Evolutionary conservation across 2,797 vertebrate genomes (phyloP).

Genomic region (Coracias cyanogaster): DNA sequence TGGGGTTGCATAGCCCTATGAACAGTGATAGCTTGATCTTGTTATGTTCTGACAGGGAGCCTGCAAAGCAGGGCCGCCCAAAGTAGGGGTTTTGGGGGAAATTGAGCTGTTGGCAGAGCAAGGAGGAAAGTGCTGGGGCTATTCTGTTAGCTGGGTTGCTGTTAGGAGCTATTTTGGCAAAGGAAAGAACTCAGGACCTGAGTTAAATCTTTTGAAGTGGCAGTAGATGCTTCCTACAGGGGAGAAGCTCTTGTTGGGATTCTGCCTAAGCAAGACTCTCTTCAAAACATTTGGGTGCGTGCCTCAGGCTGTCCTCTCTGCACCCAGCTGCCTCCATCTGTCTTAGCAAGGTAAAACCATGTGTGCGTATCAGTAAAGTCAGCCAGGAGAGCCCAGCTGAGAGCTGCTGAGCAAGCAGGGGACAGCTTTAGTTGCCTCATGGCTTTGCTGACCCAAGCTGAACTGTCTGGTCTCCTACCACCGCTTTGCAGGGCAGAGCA

Average conservation of each 20-base stretch:
- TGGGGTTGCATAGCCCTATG: neutral
- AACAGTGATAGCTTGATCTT: neutral
- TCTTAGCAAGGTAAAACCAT: neutral
- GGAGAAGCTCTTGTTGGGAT: neutral
- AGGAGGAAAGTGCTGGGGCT: neutral
- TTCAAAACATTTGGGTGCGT: fast-evolving
- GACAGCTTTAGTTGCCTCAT: neutral
- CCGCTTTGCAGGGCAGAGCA: fast-evolving
- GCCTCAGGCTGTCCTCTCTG: neutral
- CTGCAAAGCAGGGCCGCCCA: neutral
- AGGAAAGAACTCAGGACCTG: neutral
- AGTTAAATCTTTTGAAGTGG: neutral
- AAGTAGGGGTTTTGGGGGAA: fast-evolving
- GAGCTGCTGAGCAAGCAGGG: neutral
- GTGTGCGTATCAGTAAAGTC: neutral
- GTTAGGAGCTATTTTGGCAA: neutral
- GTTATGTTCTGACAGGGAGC: neutral
- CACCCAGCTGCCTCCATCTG: neutral
- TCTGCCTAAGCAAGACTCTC: neutral
- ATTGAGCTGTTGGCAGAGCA: neutral
- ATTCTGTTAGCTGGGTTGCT: neutral
- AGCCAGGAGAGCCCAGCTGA: neutral
- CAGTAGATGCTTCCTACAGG: neutral
- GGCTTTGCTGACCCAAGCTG: neutral
- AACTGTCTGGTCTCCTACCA: fast-evolving